Conservation (phyloP, 2,888 invertebrate species). For the Saturnia japonica region DNA sequence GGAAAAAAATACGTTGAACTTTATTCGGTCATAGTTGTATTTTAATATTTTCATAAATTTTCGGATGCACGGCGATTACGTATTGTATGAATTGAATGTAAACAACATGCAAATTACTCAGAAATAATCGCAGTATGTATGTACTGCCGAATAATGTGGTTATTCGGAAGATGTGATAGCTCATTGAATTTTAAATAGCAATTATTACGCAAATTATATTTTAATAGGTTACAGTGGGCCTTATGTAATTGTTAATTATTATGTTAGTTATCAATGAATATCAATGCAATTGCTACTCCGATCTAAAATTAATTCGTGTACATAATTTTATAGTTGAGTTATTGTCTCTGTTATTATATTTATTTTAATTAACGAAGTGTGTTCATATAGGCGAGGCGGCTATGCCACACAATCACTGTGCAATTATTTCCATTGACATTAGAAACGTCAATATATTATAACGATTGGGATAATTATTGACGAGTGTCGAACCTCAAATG, state of each 20-base stretch:
- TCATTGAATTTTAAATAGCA: background rate
- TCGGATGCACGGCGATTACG: background rate
- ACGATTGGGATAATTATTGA: background rate
- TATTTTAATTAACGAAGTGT: constrained; percentile 54
- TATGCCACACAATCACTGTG: background rate
- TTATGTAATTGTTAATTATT: constrained; percentile 5
- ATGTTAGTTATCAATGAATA: constrained; percentile 1
- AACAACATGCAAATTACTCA: background rate
- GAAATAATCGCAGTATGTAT: background rate
- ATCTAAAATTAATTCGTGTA: constrained; percentile 12
- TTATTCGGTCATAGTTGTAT: background rate
- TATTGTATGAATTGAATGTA: background rate
- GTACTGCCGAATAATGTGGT: background rate
- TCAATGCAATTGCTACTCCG: constrained; percentile 15
- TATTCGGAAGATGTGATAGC: background rate
- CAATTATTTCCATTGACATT: constrained; percentile 2
- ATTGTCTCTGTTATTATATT: constrained; percentile 29
- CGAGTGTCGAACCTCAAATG: background rate
- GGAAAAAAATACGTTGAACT: background rate
- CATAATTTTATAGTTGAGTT: constrained; percentile 24
- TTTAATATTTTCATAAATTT: background rate
- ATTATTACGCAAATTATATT: background rate
- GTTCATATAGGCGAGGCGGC: constrained; percentile 44
- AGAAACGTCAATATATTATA: background rate
- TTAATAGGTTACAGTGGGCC: background rate